Evolutionary conservation across 2,888 invertebrate genomes (phyloP).

Genomic region (Mayetiola destructor): DNA sequence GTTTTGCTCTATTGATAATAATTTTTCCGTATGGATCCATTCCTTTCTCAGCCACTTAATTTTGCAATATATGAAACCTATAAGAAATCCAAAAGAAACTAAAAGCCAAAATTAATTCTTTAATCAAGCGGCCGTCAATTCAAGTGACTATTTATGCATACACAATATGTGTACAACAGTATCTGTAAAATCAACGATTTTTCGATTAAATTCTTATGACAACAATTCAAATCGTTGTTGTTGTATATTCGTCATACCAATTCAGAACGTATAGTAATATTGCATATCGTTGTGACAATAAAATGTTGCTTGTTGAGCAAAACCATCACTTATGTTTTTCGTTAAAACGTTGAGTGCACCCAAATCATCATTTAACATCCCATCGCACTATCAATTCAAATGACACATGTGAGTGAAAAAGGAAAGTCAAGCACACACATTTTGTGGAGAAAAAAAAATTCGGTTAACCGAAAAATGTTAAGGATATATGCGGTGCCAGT

Average conservation of each 20-base stretch:
- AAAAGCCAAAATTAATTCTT: not conserved
- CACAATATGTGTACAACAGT: too few species aligned
- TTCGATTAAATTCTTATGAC: conserved; percentile 10
- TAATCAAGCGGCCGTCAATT: too few species aligned
- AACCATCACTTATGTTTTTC: too few species aligned
- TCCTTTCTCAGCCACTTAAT: too few species aligned
- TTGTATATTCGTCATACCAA: not conserved
- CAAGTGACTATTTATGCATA: too few species aligned
- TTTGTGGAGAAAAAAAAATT: conserved; percentile 5
- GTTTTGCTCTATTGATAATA: too few species aligned
- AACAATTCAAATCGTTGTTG: conserved; percentile 4
- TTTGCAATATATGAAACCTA: too few species aligned
- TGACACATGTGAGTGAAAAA: not conserved
- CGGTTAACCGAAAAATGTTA: conserved; percentile 2
- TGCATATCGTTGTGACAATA: conserved; percentile 3
- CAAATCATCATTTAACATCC: not conserved
- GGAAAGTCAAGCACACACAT: too few species aligned
- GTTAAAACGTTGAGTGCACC: not conserved
- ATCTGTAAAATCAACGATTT: not conserved
- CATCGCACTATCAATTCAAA: conserved; percentile 1
- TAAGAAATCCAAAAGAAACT: not conserved
- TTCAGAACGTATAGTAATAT: too few species aligned
- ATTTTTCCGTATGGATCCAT: too few species aligned
- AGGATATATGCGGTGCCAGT: not conserved
- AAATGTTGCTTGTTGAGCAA: not conserved